A percentile compares a stretch with the other conserved stretches of the same genome.
phyloP scores from a whole-genome alignment of 2,113 vertebrate species.

The Zapus hudsonius region DNA sequence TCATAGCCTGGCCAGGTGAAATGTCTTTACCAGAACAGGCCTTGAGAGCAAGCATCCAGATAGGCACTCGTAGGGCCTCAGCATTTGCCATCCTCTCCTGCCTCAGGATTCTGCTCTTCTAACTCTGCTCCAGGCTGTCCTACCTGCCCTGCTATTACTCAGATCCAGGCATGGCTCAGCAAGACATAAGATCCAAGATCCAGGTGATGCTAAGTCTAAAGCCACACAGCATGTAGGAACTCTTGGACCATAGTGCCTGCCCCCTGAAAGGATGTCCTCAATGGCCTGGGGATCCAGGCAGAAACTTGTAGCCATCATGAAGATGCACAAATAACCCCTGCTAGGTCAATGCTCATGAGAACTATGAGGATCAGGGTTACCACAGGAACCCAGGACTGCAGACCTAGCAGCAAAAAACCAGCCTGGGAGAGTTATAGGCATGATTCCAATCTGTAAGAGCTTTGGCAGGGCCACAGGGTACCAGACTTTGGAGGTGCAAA shows the following conservation, averaged over 20 bases:
- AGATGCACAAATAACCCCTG: not conserved
- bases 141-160: not conserved
- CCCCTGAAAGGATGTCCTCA: not conserved
- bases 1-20: not conserved
- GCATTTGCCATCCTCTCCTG: not conserved
- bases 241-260: not conserved
- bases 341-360: not conserved
- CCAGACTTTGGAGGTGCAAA: not conserved
- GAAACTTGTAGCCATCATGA: not conserved
- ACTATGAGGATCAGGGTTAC: not conserved
- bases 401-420: too few species aligned
- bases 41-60: not conserved
- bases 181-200: too few species aligned
- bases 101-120: not conserved
- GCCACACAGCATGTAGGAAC: not conserved
- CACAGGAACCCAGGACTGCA: not conserved
- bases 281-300: not conserved
- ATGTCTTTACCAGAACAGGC: not conserved
- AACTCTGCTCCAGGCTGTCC: not conserved
- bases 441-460: not conserved
- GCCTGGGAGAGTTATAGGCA: too few species aligned
- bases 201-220: not conserved
- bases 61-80: not conserved
- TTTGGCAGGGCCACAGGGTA: not conserved
- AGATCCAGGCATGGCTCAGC: too few species aligned